These are phyloP conservation scores for Triops cancriformis DNA, from an alignment of 1,140 invertebrate genomes.

Conservation along the genomic window DNA sequence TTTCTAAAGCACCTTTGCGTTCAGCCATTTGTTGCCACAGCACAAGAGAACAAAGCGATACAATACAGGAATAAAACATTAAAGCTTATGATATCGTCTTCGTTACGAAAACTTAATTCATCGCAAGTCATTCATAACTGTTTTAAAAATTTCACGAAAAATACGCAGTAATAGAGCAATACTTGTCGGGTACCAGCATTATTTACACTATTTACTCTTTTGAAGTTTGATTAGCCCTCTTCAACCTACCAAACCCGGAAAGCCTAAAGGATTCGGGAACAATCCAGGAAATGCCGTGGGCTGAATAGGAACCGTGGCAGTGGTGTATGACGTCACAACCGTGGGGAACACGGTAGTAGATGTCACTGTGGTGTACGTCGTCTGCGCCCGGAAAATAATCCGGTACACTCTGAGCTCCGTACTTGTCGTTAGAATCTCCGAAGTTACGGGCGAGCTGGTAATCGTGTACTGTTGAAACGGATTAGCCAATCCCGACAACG, in stretches of 20 bases:
- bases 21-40: not conserved
- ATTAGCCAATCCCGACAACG: constrained; percentile 43
- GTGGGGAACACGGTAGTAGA: constrained; percentile 77
- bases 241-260: constrained; percentile 43
- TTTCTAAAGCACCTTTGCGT: not conserved
- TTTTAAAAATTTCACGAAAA: constrained; percentile 13
- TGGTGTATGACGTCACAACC: constrained; percentile 67
- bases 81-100: not conserved
- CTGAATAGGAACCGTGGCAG: constrained; percentile 62
- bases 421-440: constrained; percentile 66
- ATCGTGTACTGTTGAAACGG: constrained; percentile 58
- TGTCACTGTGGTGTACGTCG: constrained; percentile 74
- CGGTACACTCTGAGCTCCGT: constrained; percentile 74
- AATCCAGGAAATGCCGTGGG: constrained; percentile 56
- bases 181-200: not conserved
- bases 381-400: constrained; percentile 78
- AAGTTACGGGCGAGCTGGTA: constrained; percentile 68
- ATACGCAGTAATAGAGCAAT: not conserved
- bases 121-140: not conserved
- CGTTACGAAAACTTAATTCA: constrained; percentile 15
- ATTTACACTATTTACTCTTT: not conserved
- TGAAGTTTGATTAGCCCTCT: not conserved
- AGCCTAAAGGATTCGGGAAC: constrained; percentile 55
- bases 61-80: not conserved
- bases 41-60: not conserved